phyloP scores from a whole-genome alignment of 2,113 vertebrate genomes.

The Barnardius zonarius region DNA sequence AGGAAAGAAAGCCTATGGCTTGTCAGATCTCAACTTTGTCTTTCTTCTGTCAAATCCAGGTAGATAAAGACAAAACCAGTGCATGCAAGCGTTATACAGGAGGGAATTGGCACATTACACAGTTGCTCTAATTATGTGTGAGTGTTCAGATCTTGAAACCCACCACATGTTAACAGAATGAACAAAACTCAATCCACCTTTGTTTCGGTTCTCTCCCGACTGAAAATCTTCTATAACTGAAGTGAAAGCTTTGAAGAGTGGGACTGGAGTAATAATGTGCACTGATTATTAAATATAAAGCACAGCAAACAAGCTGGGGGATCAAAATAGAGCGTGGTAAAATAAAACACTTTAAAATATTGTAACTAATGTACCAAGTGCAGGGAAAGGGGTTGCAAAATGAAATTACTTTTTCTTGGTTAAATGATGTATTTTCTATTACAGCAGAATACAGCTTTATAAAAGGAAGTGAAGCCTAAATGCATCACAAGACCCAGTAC shows the following conservation, averaged over 20 bases:
- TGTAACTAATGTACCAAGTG: not conserved
- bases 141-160: not conserved
- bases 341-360: slow-evolving; percentile 23
- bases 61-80: not conserved
- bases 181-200: not conserved
- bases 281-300: slow-evolving; percentile 19
- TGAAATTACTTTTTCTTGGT: slow-evolving; percentile 29
- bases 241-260: not conserved
- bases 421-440: slow-evolving; percentile 43
- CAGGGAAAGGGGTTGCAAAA: not conserved
- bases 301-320: not conserved
- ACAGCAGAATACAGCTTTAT: not conserved
- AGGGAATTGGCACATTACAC: not conserved
- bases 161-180: not conserved
- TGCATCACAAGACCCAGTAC: not conserved
- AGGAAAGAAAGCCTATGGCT: not conserved
- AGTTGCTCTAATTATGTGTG: not conserved
- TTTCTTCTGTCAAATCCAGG: not conserved
- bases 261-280: not conserved
- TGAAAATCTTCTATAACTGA: not conserved
- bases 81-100: not conserved
- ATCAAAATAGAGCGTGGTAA: slow-evolving; percentile 11
- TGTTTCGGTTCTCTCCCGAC: not conserved
- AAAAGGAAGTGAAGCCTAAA: not conserved
- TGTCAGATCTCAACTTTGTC: not conserved